Evolutionary conservation across 2,113 vertebrate genomes (phyloP).

Genomic region (Platycercus adscitus): DNA sequence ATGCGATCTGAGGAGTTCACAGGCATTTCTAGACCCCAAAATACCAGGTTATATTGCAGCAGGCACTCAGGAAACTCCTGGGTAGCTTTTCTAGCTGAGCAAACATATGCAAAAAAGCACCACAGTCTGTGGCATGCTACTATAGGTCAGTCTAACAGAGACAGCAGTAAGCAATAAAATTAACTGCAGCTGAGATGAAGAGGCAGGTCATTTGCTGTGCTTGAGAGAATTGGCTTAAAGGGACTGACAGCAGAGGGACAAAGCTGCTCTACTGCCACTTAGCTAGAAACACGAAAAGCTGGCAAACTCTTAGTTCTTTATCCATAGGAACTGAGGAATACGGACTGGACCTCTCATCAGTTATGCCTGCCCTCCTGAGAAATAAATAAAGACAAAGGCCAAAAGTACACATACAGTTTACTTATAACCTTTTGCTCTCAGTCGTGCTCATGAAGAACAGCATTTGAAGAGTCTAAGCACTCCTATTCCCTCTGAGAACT

Average conservation of each 20-base stretch:
- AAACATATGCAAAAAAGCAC: conserved; percentile 1
- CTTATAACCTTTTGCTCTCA: not conserved
- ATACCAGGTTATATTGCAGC: conserved; percentile 35
- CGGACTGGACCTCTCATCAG: not conserved
- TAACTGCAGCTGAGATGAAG: not conserved
- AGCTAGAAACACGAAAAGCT: not conserved
- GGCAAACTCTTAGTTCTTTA: not conserved
- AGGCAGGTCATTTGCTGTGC: not conserved
- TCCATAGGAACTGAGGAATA: not conserved
- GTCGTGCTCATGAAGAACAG: not conserved
- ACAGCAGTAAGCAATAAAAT: not conserved
- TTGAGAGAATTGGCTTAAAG: not conserved
- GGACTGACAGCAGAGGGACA: not conserved
- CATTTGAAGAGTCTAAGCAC: not conserved
- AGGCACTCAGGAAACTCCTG: conserved; percentile 39
- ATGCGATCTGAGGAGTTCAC: conserved; percentile 49
- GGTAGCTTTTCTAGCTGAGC: conserved; percentile 28
- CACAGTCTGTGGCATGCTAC: not conserved
- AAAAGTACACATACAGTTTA: not conserved
- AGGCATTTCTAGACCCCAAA: conserved; percentile 50
- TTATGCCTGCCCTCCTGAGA: not conserved
- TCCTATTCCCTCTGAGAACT: not conserved
- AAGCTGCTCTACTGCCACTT: not conserved
- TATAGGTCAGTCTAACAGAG: not conserved
- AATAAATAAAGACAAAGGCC: not conserved